phyloP scores from a whole-genome alignment of 1,140 invertebrate species.

The Lepidurus arcticus region DNA sequence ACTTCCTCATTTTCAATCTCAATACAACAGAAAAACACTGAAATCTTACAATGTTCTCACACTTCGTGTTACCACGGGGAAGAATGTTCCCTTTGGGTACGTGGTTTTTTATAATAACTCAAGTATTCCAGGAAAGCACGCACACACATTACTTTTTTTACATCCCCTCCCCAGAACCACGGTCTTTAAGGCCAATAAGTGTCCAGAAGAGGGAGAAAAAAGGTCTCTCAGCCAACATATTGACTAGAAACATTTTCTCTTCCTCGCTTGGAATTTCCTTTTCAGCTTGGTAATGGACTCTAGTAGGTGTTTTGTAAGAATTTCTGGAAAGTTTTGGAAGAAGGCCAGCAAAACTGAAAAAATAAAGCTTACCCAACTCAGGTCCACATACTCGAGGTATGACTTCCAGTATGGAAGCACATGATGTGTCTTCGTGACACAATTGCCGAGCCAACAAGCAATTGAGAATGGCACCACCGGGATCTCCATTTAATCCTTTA shows the following conservation, averaged over 20 bases:
- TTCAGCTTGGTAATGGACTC: neutral
- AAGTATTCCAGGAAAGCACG: too few relatives aligned
- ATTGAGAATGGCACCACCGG: constrained; percentile 69
- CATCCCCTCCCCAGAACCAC: neutral
- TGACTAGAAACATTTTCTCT: neutral
- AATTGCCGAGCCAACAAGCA: constrained; percentile 74
- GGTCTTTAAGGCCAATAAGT: neutral
- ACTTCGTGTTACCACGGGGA: too few relatives aligned
- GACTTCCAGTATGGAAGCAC: constrained; percentile 78
- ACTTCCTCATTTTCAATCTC: too few relatives aligned
- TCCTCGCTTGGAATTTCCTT: neutral
- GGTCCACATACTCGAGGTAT: constrained; percentile 80
- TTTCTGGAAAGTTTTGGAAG: neutral
- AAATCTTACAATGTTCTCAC: too few relatives aligned
- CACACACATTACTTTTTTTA: neutral
- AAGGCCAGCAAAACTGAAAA: neutral
- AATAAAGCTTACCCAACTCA: constrained; percentile 62
- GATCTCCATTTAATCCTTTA: constrained; percentile 65
- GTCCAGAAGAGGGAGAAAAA: neutral
- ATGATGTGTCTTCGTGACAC: constrained; percentile 78
- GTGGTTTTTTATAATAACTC: too few relatives aligned
- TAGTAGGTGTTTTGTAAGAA: neutral
- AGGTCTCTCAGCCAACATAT: neutral
- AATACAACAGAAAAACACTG: too few relatives aligned
- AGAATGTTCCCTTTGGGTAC: too few relatives aligned